A percentile compares a stretch with the other conserved stretches of the same genome.
Evolutionary conservation across 92 coral and sea anemone genomes (phyloP).

Genomic region (Palythoa grandis): DNA sequence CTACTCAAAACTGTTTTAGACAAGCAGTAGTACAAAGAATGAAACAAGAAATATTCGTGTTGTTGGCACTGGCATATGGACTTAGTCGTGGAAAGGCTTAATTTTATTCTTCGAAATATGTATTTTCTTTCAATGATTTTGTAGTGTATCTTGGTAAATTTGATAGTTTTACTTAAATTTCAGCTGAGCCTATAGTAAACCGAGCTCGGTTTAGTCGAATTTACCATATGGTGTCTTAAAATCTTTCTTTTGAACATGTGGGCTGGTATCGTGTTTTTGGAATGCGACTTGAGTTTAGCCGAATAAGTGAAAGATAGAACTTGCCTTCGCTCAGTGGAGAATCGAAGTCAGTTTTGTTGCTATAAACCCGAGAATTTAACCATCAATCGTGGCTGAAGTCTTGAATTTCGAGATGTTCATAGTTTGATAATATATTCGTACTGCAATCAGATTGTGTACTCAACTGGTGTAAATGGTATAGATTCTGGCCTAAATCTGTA

Average conservation of each 20-base stretch:
- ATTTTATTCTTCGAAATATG: neutral
- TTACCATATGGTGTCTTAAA: neutral
- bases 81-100: neutral
- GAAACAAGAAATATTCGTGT: conserved; percentile 28
- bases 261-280: conserved; percentile 17
- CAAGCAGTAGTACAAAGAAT: conserved; percentile 12
- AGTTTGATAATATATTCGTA: conserved; percentile 29
- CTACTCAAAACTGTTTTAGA: neutral
- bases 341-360: conserved; percentile 26
- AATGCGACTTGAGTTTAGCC: neutral
- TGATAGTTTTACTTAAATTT: neutral
- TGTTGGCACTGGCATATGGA: neutral
- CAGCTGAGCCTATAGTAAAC: neutral
- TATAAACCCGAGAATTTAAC: neutral
- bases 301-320: neutral
- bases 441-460: conserved; percentile 6
- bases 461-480: neutral
- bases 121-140: conserved; percentile 5
- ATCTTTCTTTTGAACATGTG: conserved; percentile 38
- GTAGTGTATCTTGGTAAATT: neutral
- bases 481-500: conserved; percentile 18
- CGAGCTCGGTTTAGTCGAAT: conserved; percentile 5
- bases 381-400: neutral
- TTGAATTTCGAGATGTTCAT: neutral
- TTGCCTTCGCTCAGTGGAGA: neutral